Evolutionary conservation across 1,140 invertebrate species (phyloP).

Genomic region (Conus ventricosus): DNA sequence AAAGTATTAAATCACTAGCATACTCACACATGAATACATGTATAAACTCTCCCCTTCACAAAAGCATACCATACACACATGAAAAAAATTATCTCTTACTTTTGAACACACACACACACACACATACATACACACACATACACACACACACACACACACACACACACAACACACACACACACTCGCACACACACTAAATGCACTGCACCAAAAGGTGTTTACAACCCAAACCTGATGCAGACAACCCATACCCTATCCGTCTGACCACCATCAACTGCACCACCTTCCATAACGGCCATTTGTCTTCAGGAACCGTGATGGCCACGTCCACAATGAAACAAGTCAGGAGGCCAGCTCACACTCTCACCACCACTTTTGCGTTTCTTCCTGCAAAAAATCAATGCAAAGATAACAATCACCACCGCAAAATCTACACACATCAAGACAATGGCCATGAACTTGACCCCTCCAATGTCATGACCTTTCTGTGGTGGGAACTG

Average conservation of each 20-base stretch:
- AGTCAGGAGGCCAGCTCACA: neutral
- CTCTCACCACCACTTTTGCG: slow-evolving; percentile 27
- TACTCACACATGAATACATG: too few species aligned
- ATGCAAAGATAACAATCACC: slow-evolving; percentile 33
- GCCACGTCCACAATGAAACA: too few species aligned
- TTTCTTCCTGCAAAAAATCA: slow-evolving; percentile 40
- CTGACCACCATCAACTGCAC: too few species aligned
- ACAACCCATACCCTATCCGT: too few species aligned
- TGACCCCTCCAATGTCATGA: slow-evolving; percentile 29
- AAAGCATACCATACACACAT: too few species aligned
- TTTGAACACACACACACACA: neutral
- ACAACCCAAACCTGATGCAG: too few species aligned
- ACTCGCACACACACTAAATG: too few species aligned
- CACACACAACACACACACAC: neutral
- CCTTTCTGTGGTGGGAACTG: slow-evolving; percentile 22
- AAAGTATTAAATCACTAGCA: too few species aligned
- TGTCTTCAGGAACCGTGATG: too few species aligned
- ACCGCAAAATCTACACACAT: slow-evolving; percentile 39
- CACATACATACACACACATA: neutral
- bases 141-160: neutral
- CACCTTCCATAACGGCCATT: too few species aligned
- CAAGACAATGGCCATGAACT: slow-evolving; percentile 29
- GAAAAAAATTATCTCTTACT: neutral
- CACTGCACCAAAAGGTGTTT: too few species aligned
- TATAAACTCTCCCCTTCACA: too few species aligned